Base-by-base conservation (phyloP, 2,888 invertebrate genomes). In the Caenorhabditis japonica region DNA sequence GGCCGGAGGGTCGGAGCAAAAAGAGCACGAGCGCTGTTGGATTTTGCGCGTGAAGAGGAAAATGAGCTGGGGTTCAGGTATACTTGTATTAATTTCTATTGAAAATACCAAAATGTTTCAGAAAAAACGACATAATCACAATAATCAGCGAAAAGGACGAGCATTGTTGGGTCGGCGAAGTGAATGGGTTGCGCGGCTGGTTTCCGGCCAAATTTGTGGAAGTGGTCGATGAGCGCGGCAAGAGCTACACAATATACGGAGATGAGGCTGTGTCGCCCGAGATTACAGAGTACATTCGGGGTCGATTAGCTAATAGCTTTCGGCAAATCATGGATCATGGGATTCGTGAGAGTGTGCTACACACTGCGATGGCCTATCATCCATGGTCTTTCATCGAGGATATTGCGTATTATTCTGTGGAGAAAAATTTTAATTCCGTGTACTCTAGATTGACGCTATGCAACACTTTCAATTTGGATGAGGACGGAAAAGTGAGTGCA, bases 71-170 rank as follows among this genome's bases (percentile, higher is more conserved):
- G 97, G 8, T 99, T 99, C 47, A 74, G 80, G 79, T 79, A 23
- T 19, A 17, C 30, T 21, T 12, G 30, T 23, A 36, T 12, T 13
- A 52, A 44, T 30, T 23, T n/a, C 41, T 41, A 43, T 44, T n/a
- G 13, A 47, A 51, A 44, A 43, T 34, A 15, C 17, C 1, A 17
- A 8, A 12, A 30, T 25, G 15, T 23, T 76, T 19, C 89, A 91
- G 96, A 56, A 97, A 95, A 89, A 97, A 99, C 90, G 97, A 99
- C 89, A 94, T 99, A 38, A 96, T 99, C 60, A 97, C 95, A 55
- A 94, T 99, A 44, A 74, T 87, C 19, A 82, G 81, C n/a, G 85
- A 87, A 85, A 88, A 88, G 70, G 90, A 90, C 84, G 90, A 90
- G 76, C 90, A 90, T 79, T 90, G 90, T 75, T 90, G 90, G 90